Evolutionary conservation across 2,888 invertebrate genomes (phyloP), one percentile per base, ranked within the genome.

Genomic region (Coleophora deauratella): DNA sequence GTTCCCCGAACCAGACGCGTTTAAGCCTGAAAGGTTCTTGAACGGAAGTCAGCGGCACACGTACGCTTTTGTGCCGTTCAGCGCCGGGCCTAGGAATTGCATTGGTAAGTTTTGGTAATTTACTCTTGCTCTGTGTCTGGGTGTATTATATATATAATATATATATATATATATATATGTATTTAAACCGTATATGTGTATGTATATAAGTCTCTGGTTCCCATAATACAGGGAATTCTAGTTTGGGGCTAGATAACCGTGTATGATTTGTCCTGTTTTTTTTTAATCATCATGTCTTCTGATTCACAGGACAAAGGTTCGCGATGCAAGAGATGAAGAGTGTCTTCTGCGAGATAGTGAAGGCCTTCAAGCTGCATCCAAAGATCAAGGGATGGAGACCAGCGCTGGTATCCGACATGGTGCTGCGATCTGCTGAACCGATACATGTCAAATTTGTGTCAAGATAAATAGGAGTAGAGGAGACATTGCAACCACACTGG

Each of bases 1-100:
- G 41, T 93, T 88, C 73, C 86, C 89, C 0, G 85, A 92, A 43
- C 93, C 93, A 0, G 91, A 91, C 33, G 70, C 89, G 46, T 93
- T 93, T 72, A 65, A 88, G 10, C 88, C 90, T 0, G 90, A 92
- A 45, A 47, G 80, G 88, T 73, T 90, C 40, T 85, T 89, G 0
- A 87, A 88, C 45, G 81, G 80, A 14, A 68, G 73, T 7, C 45
- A 55, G 4, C 74, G 88, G 33, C 89, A 91, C 72, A 88, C 90
- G 0, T 91, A 87, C 50, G 82, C 88, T 0, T 91, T 86, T 50
- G 80, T 91, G 37, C 91, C 91, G 0, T 91, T 91, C 49, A 91
- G 91, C 51, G 91, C 90, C 1, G 91, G 91, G 0, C 87, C 88
- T 0, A 81, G 91, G 33, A 91, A 91, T 59, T 91, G 91, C 55